Conservation (phyloP, 53 echinoderm and acorn worm genomes). For the Echinarachnius parma region DNA sequence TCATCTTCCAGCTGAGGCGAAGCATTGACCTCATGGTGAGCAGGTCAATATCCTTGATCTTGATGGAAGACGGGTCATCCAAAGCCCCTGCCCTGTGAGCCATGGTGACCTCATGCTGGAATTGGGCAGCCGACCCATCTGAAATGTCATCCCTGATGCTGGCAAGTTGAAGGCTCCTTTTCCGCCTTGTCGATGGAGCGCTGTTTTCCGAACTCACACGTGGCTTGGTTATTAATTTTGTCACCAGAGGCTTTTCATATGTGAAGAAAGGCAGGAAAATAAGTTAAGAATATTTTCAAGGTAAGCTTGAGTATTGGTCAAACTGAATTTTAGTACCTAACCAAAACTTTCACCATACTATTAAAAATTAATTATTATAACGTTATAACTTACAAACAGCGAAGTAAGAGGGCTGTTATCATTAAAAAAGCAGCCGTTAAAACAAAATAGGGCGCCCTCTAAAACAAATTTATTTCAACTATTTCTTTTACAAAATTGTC, state of each 20-base stretch:
- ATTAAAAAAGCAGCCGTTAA: too few relatives aligned
- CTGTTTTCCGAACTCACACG: neutral
- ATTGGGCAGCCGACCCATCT: neutral
- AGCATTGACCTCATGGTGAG: neutral
- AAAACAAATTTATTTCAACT: too few relatives aligned
- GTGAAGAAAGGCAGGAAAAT: conserved; percentile 7
- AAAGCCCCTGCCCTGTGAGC: neutral
- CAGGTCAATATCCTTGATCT: neutral
- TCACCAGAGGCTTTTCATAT: conserved; percentile 12
- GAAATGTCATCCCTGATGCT: neutral
- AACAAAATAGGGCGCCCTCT: too few relatives aligned
- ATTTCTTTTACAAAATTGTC: too few relatives aligned
- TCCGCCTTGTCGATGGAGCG: neutral
- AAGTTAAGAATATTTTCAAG: too few relatives aligned
- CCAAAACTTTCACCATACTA: too few relatives aligned
- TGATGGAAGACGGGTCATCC: conserved; percentile 3
- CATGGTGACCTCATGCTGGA: neutral
- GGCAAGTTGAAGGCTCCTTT: conserved; percentile 2
- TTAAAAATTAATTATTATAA: too few relatives aligned
- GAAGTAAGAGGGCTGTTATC: too few relatives aligned
- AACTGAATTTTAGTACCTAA: too few relatives aligned
- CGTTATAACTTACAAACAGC: too few relatives aligned
- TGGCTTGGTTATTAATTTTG: neutral
- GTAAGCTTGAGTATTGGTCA: too few relatives aligned
- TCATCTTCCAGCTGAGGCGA: conserved; percentile 9